phyloP scores from a whole-genome alignment of 2,888 invertebrate genomes.

The Cantharis rustica region DNA sequence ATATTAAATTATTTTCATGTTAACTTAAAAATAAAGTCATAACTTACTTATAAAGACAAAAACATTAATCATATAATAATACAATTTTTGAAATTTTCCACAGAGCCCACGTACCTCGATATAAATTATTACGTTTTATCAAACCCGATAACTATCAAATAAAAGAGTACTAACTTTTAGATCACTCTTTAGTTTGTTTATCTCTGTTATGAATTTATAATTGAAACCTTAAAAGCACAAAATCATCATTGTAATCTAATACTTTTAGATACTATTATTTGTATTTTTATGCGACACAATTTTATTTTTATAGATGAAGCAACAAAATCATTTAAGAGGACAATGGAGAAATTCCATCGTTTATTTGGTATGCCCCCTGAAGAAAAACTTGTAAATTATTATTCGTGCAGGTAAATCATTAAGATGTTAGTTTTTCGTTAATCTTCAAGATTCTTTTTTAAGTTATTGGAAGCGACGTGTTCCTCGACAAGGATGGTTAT shows the following conservation, averaged over 20 bases:
- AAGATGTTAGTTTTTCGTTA: conserved; percentile 3
- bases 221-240: neutral
- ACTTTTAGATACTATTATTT: neutral
- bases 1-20: too few species aligned
- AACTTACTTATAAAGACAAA: too few species aligned
- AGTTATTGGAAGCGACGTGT: conserved; percentile 93
- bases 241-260: neutral
- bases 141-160: too few species aligned
- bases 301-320: conserved; percentile 74
- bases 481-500: conserved; percentile 96
- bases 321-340: conserved; percentile 75
- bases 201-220: neutral
- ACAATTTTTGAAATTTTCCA: too few species aligned
- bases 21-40: too few species aligned
- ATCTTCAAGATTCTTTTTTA: neutral
- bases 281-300: neutral
- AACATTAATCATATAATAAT: too few species aligned
- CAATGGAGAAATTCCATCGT: conserved; percentile 82
- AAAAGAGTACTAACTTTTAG: neutral
- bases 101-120: too few species aligned
- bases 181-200: neutral
- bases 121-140: too few species aligned
- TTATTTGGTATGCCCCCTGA: conserved; percentile 90
- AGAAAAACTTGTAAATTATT: conserved; percentile 95
- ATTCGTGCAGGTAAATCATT: conserved; percentile 81